phyloP scores from a whole-genome alignment of 1,140 invertebrate species.

The Archivesica marissinica region DNA sequence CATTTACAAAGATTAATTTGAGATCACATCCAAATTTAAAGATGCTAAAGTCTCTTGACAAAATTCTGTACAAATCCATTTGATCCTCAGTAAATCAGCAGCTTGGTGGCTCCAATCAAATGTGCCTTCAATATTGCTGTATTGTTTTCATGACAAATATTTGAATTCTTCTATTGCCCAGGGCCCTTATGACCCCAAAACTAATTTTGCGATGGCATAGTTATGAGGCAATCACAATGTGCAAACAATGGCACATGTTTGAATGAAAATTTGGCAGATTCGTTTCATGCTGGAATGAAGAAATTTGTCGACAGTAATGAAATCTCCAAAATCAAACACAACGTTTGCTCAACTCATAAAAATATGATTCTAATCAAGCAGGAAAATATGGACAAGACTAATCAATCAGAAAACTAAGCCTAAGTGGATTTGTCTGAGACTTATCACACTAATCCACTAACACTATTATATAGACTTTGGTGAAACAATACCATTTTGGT shows the following conservation, averaged over 20 bases:
- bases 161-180: slow-evolving; percentile 28
- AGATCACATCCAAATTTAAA: neutral
- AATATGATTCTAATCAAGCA: neutral
- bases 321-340: neutral
- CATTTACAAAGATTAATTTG: neutral
- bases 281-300: slow-evolving; percentile 13
- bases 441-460: too few species aligned
- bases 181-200: slow-evolving; percentile 30
- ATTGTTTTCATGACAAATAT: slow-evolving; percentile 43
- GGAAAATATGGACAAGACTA: too few species aligned
- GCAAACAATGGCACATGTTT: slow-evolving; percentile 47
- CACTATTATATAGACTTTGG: too few species aligned
- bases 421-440: neutral
- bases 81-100: slow-evolving; percentile 23
- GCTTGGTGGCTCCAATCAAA: neutral
- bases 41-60: neutral
- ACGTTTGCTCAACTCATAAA: neutral
- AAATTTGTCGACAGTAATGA: slow-evolving; percentile 1
- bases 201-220: slow-evolving; percentile 23
- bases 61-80: slow-evolving; percentile 5
- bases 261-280: slow-evolving; percentile 33
- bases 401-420: too few species aligned
- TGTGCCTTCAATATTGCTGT: slow-evolving; percentile 1
- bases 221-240: slow-evolving; percentile 40
- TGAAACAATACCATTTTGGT: too few species aligned